Percentiles rank a stretch among this genome's conserved stretches.
Evolutionary conservation across 2,797 vertebrate genomes (phyloP).

Genomic region (Spheniscus humboldti): DNA sequence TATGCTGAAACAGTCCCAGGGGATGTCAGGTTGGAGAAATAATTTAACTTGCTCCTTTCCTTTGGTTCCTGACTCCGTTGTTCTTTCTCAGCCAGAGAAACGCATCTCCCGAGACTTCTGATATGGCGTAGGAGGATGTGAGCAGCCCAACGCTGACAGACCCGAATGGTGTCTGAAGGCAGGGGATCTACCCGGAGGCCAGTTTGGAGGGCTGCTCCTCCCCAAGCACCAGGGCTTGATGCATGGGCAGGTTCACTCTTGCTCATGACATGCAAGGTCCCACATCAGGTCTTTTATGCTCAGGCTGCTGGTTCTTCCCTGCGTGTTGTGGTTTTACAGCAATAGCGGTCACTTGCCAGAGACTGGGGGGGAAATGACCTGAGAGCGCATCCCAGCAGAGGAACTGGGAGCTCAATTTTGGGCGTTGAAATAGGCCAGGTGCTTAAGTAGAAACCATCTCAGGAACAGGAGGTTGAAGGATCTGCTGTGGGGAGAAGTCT

Average conservation of each 20-base stretch:
- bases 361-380: background rate
- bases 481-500: background rate
- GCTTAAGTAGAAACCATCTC: background rate
- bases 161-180: background rate
- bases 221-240: background rate
- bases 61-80: background rate
- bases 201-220: background rate
- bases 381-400: background rate
- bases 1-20: background rate
- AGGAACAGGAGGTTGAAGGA: background rate
- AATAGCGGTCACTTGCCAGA: background rate
- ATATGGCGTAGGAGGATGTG: background rate
- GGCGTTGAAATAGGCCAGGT: background rate
- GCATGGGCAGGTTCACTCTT: background rate
- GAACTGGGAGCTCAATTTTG: background rate
- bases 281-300: background rate
- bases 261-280: background rate
- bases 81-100: background rate
- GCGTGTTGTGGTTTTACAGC: accelerated
- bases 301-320: background rate
- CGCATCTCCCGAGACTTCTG: background rate
- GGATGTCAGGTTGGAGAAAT: background rate
- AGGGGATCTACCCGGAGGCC: background rate
- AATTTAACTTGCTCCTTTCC: background rate
- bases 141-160: background rate